Evolutionary conservation across 2,888 invertebrate genomes (phyloP).

Genomic region (Metellina segmentata): DNA sequence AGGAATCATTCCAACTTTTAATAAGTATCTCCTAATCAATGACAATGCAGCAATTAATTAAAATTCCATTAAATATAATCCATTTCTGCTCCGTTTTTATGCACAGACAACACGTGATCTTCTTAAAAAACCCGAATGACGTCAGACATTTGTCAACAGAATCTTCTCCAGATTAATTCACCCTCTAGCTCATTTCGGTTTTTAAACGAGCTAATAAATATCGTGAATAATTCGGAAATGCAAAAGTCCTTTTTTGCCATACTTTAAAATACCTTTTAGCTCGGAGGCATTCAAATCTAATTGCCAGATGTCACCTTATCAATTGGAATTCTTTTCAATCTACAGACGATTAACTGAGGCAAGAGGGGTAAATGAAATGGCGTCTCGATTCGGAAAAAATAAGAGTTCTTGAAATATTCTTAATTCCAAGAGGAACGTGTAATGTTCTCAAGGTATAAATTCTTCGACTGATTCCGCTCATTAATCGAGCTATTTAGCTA

Average conservation of each 20-base stretch:
- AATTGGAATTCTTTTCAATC: slow-evolving; percentile 71
- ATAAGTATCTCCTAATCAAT: slow-evolving; percentile 41
- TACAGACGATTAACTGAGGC: slow-evolving; percentile 65
- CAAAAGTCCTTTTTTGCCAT: slow-evolving; percentile 16
- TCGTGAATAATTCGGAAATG: slow-evolving; percentile 61
- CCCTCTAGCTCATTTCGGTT: slow-evolving; percentile 67
- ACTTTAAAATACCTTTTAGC: slow-evolving; percentile 60
- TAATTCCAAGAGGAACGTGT: slow-evolving; percentile 26
- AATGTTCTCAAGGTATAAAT: slow-evolving; percentile 18
- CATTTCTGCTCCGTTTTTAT: slow-evolving; percentile 29
- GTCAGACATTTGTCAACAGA: slow-evolving; percentile 63
- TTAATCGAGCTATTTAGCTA: slow-evolving; percentile 67
- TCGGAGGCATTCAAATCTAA: slow-evolving; percentile 60
- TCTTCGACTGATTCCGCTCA: slow-evolving; percentile 46
- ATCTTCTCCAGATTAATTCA: slow-evolving; percentile 73
- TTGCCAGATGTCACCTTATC: slow-evolving; percentile 63
- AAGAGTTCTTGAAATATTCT: slow-evolving; percentile 17
- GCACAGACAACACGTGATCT: slow-evolving; percentile 5
- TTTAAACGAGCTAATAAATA: slow-evolving; percentile 75
- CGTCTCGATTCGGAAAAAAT: slow-evolving; percentile 36
- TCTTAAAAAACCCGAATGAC: slow-evolving; percentile 53
- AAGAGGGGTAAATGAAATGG: slow-evolving; percentile 61
- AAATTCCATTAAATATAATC: slow-evolving; percentile 58
- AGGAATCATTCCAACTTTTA: slow-evolving; percentile 38
- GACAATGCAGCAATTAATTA: slow-evolving; percentile 60